phyloP scores from a whole-genome alignment of 2,888 invertebrate genomes.

The Adineta ricciae region DNA sequence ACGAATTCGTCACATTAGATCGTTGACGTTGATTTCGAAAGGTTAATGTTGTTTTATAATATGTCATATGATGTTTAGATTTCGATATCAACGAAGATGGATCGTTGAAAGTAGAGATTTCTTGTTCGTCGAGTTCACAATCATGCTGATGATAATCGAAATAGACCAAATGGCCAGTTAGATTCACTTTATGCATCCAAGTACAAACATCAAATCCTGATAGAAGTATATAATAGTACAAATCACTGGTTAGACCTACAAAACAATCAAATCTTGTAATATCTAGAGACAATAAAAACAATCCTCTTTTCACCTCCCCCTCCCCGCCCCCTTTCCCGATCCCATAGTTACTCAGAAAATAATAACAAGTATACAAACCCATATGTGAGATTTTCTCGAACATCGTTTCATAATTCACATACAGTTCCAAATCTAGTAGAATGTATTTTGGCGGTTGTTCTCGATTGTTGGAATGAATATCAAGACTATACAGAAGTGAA shows the following conservation, averaged over 20 bases:
- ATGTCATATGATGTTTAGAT: neutral
- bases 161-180: neutral
- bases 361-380: too few species aligned
- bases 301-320: too few species aligned
- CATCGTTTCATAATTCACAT: neutral
- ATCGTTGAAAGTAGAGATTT: neutral
- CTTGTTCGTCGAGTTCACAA: neutral
- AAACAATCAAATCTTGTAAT: neutral
- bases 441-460: neutral
- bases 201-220: neutral
- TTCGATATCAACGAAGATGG: neutral
- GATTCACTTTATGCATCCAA: neutral
- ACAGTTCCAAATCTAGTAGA: neutral
- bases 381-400: slow-evolving; percentile 20
- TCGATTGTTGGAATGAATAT: neutral
- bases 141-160: neutral
- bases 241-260: neutral
- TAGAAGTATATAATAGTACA: neutral
- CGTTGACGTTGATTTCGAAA: neutral
- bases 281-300: too few species aligned
- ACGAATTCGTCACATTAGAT: neutral
- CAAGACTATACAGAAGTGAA: neutral
- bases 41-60: neutral
- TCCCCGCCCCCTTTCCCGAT: too few species aligned
- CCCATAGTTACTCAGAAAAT: too few species aligned